These are phyloP conservation scores for Tupiocoris notatus DNA, from an alignment of 2,888 invertebrate genomes.

Conservation along the genomic window DNA sequence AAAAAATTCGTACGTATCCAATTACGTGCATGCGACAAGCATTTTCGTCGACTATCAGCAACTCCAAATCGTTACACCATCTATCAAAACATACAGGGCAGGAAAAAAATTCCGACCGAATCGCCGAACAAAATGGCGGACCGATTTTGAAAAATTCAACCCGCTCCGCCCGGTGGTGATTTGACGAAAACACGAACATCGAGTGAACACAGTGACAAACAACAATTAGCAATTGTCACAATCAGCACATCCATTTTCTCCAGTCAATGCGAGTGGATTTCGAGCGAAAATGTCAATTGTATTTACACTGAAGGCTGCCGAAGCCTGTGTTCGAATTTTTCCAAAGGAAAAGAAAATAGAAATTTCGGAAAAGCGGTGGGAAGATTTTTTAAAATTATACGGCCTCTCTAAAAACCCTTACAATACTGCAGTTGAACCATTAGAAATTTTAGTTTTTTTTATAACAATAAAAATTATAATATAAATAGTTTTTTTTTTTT, in stretches of 20 bases:
- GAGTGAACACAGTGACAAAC: constrained; percentile 27
- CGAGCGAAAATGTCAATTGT: no score
- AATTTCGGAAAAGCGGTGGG: not conserved
- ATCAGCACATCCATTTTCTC: constrained; percentile 44
- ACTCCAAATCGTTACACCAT: constrained; percentile 25
- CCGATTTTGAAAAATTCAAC: not conserved
- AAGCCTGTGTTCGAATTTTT: no score
- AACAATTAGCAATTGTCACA: constrained; percentile 41
- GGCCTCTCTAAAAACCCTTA: no score
- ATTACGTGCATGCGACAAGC: constrained; percentile 47
- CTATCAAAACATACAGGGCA: constrained; percentile 38
- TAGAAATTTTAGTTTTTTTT: no score
- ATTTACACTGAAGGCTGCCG: no score
- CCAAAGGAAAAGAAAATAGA: constrained; percentile 4
- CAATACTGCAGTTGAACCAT: no score
- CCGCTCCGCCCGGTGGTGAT: not conserved
- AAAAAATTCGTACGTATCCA: not conserved
- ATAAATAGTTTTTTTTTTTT: no score
- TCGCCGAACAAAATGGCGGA: no score
- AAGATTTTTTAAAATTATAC: constrained; percentile 13
- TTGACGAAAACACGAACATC: not conserved
- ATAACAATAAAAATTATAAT: no score
- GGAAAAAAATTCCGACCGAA: not conserved
- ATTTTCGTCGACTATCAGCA: constrained; percentile 31
- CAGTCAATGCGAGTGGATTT: no score